These are phyloP conservation scores for Coenonympha arcania DNA, from an alignment of 2,888 invertebrate genomes.

Conservation along the genomic window DNA sequence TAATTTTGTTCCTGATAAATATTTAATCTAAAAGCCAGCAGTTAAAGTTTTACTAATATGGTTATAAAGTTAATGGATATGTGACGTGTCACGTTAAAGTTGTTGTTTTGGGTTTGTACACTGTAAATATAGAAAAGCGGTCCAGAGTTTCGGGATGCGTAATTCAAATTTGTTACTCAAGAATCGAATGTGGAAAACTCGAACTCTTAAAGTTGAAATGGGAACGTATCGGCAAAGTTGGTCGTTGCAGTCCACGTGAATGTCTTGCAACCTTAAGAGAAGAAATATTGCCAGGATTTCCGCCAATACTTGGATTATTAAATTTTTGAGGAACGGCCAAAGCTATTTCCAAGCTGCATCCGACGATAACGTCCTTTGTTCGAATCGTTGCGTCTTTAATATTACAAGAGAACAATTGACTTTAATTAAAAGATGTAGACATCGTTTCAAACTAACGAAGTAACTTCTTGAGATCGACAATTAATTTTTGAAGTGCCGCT, in stretches of 20 bases:
- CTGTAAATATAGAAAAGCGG: constrained; percentile 47
- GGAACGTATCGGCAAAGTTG: constrained; percentile 41
- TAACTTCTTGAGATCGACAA: constrained; percentile 48
- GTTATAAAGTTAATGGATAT: constrained; percentile 22
- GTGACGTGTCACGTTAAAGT: constrained; percentile 45
- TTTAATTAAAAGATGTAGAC: constrained; percentile 62
- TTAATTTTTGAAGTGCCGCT: constrained; percentile 42
- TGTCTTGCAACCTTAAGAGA: constrained; percentile 29
- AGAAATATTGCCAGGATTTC: constrained; percentile 21
- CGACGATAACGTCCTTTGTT: constrained; percentile 37
- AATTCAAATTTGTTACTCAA: constrained; percentile 49
- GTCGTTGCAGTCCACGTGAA: constrained; percentile 38
- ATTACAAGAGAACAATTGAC: constrained; percentile 26
- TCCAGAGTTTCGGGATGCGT: constrained; percentile 37
- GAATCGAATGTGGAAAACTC: constrained; percentile 43
- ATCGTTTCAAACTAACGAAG: constrained; percentile 43
- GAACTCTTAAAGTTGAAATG: constrained; percentile 40
- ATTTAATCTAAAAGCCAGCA: constrained; percentile 14
- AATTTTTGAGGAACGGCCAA: constrained; percentile 28
- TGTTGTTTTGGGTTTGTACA: constrained; percentile 31
- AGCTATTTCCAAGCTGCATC: constrained; percentile 18
- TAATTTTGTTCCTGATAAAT: too few relatives aligned
- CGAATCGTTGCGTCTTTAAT: constrained; percentile 28
- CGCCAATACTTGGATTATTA: constrained; percentile 28
- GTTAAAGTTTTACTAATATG: neutral